Evolutionary conservation across 2,888 invertebrate species (phyloP).

Genomic region (Euplagia quadripunctaria): DNA sequence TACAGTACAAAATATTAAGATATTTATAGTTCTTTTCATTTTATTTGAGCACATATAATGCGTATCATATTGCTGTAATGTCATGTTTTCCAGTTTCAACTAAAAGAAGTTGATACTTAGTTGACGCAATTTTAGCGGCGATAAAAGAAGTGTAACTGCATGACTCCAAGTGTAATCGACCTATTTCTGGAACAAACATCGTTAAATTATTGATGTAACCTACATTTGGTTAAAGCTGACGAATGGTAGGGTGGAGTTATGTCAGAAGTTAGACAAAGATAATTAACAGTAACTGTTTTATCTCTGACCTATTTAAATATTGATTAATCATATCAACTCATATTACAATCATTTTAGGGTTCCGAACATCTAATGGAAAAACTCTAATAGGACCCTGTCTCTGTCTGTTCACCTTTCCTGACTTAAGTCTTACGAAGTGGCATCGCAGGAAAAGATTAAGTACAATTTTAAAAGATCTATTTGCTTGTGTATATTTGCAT

Average conservation of each 20-base stretch:
- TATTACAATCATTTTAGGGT: neutral
- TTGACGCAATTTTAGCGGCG: neutral
- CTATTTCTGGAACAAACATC: neutral
- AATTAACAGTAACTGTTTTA: neutral
- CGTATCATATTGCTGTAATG: too few relatives aligned
- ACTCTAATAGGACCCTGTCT: neutral
- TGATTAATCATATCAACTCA: neutral
- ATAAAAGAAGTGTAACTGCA: neutral
- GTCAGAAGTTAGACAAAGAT: neutral
- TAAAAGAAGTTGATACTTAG: neutral
- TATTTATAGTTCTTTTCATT: too few relatives aligned
- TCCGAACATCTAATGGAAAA: neutral
- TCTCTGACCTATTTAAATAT: neutral
- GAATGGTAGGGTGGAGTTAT: neutral
- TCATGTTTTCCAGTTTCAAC: too few relatives aligned
- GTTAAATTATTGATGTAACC: neutral
- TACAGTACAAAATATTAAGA: too few relatives aligned
- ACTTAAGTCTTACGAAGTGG: too few relatives aligned
- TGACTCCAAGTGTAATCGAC: neutral
- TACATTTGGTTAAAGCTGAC: too few relatives aligned
- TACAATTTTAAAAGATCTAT: too few relatives aligned
- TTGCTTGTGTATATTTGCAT: too few relatives aligned
- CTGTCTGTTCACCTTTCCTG: too few relatives aligned
- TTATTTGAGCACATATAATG: too few relatives aligned
- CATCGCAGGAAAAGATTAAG: too few relatives aligned